A percentile compares a stretch with the other conserved stretches of the same genome.
Evolutionary conservation across 1,140 invertebrate genomes (phyloP).

Genomic region (Heliconius hermathena): DNA sequence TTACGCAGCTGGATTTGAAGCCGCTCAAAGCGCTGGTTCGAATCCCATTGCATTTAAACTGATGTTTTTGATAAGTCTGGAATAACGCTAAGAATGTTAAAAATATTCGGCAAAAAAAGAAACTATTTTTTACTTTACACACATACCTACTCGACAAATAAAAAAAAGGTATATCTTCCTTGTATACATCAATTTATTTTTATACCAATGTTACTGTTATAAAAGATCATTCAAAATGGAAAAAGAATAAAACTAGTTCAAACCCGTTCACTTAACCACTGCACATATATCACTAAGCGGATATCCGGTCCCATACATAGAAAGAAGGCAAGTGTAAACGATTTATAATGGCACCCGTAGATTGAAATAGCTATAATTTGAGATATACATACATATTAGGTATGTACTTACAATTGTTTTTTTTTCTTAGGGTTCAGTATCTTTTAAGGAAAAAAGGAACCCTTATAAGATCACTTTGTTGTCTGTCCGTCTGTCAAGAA

Average conservation of each 20-base stretch:
- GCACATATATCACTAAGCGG: neutral
- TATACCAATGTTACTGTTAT: neutral
- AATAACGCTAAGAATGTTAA: no score
- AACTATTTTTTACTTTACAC: neutral
- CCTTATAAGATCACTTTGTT: no score
- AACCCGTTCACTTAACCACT: neutral
- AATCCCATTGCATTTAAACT: no score
- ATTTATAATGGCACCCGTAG: conserved; percentile 6
- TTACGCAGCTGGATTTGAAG: no score
- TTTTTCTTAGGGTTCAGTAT: no score
- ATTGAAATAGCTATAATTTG: neutral
- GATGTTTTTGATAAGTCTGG: no score
- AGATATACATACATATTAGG: neutral
- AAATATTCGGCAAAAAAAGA: neutral
- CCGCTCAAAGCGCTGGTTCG: no score
- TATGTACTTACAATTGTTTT: no score
- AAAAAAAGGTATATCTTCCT: neutral
- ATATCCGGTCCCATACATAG: neutral
- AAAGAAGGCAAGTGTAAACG: conserved; percentile 10
- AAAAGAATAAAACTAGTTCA: neutral
- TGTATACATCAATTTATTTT: neutral
- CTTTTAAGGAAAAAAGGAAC: no score
- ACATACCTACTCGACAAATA: no score
- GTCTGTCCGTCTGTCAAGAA: no score
- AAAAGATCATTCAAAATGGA: neutral